Conservation (phyloP, 1,140 invertebrate species). For the Trachelipus rathkii region DNA sequence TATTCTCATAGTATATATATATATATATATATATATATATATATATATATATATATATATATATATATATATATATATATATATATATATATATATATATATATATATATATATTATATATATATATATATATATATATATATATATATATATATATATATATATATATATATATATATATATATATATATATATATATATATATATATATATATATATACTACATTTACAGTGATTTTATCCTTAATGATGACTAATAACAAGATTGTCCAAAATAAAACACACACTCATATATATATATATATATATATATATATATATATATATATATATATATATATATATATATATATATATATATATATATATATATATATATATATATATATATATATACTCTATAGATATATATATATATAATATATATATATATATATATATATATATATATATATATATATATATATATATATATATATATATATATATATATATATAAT, state of each 20-base stretch:
- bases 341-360: constrained; percentile 18
- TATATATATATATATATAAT: constrained; percentile 20
- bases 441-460: constrained; percentile 14
- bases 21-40: constrained; percentile 20
- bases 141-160: constrained; percentile 9
- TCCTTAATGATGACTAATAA: too few relatives aligned
- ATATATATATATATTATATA: background rate
- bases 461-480: constrained; percentile 17
- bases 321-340: constrained; percentile 16
- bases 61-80: constrained; percentile 14
- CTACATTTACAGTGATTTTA: too few relatives aligned
- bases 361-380: constrained; percentile 14
- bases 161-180: constrained; percentile 6
- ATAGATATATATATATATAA: constrained; percentile 8
- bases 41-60: constrained; percentile 21
- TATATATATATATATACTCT: background rate
- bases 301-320: constrained; percentile 2
- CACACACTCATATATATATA: too few relatives aligned
- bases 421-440: constrained; percentile 14
- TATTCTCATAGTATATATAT: background rate
- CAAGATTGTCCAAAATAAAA: too few relatives aligned
- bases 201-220: background rate
- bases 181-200: constrained; percentile 4
- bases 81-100: constrained; percentile 19
- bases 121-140: constrained; percentile 16